Evolutionary conservation across 2,888 invertebrate species (phyloP).

Genomic region (Habroteleia sp.): DNA sequence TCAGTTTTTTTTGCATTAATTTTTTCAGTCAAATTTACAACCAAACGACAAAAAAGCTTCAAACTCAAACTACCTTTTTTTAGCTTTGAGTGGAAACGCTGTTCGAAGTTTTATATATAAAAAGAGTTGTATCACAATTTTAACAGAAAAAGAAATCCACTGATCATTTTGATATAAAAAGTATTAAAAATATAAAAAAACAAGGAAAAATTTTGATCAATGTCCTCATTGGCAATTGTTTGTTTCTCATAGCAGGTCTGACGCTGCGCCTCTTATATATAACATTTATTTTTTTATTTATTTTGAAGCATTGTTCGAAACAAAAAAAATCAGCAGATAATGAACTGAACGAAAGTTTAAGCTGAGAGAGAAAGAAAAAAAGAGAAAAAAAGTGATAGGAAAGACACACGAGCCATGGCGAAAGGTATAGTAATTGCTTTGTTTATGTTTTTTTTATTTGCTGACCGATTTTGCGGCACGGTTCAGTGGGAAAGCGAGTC

Average conservation of each 20-base stretch:
- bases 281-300: conserved; percentile 80
- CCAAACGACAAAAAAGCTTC: no score
- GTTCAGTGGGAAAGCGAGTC: conserved; percentile 77
- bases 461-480: conserved; percentile 77
- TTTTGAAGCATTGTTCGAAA: conserved; percentile 70
- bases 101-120: conserved; percentile 6
- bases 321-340: conserved; percentile 44
- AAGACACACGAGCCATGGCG: conserved; percentile 5
- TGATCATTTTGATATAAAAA: no score
- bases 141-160: no score
- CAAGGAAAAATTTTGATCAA: conserved; percentile 3
- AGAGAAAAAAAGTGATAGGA: conserved; percentile 10
- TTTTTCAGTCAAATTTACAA: no score
- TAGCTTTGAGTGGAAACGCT: conserved; percentile 61
- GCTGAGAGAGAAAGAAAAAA: conserved; percentile 5
- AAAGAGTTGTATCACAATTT: no score
- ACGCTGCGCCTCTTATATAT: conserved; percentile 74
- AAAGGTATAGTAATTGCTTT: conserved; percentile 78
- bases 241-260: conserved; percentile 81
- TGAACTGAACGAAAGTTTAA: conserved; percentile 54
- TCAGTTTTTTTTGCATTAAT: conserved; percentile 25
- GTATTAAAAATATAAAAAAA: conserved; percentile 4
- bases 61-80: no score
- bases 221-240: conserved; percentile 71
- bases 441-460: conserved; percentile 82